Base-by-base conservation (phyloP, 2,797 vertebrate species). In the Neostethus bicornis region DNA sequence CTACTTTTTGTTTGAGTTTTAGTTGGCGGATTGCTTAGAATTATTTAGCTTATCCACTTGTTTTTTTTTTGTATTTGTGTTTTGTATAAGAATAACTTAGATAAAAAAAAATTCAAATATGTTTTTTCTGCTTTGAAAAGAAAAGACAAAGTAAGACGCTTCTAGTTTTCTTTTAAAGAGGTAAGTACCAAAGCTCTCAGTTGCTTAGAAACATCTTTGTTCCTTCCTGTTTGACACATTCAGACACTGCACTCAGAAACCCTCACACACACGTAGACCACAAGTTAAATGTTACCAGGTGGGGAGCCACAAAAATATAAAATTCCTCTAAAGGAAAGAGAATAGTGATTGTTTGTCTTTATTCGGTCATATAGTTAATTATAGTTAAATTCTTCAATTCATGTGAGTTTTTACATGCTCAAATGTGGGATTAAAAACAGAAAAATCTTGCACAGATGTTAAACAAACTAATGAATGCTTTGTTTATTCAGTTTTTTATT, bases 191-290 rank as follows among this genome's bases (percentile, higher is more conserved):
- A 24, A 12, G 10, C 26, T 24, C 12, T 26, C 32, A 28, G 47
- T 66, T 78, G 37, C 59, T 61, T 49, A 28, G 66, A 55, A 44
- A 73, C 51, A 42, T 59, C n/a, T 55, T 35, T 23, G 43, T 70
- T 39, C 65, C 41, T 46, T 43, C 21, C 46, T 21, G 31, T 17
- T 24, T 60, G 43, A 48, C 26, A 16, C 24, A 48, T 44, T 49
- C 14, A 20, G 23, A 5, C 39, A 49, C 23, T 17, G n/a, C 13
- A 11, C 46, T 6, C 29, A 49, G 51, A 44, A 25, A 46, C 51
- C 39, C 25, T 45, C 9, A 31, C 37, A 48, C 61, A 29, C 53
- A 25, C 1, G 13, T 29, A 9, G 29, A 38, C 42, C 46, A 2
- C 37, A 42, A 17, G 48, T 53, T 35, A 49, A 44, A 47, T 24